Evolutionary conservation across 2,888 invertebrate species (phyloP).

Genomic region (Tryphoninae sp.): DNA sequence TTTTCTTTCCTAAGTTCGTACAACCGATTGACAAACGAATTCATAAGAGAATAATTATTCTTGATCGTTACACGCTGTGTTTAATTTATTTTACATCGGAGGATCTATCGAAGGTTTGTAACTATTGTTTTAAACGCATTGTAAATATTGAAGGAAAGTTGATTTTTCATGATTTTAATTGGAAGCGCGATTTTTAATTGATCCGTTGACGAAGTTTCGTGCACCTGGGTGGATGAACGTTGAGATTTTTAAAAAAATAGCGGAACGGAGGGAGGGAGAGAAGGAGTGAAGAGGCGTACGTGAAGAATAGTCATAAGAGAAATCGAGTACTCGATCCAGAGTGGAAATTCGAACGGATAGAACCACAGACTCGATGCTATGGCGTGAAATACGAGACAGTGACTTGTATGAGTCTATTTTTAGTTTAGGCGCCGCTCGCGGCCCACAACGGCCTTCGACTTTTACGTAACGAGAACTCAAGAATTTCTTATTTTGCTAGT

Average conservation of each 20-base stretch:
- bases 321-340: conserved; percentile 47
- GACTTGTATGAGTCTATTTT: conserved; percentile 73
- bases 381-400: conserved; percentile 73
- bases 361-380: conserved; percentile 46
- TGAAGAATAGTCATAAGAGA: conserved; percentile 48
- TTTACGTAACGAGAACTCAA: conserved; percentile 15
- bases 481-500: conserved; percentile 32
- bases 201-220: conserved; percentile 24
- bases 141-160: too few relatives aligned
- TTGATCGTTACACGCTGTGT: too few relatives aligned
- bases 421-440: conserved; percentile 67
- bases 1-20: too few relatives aligned
- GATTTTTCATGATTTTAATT: too few relatives aligned
- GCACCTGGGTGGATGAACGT: conserved; percentile 53
- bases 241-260: conserved; percentile 3
- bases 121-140: too few relatives aligned
- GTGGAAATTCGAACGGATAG: conserved; percentile 55
- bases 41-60: too few relatives aligned
- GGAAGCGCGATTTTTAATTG: too few relatives aligned
- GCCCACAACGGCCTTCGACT: conserved; percentile 48
- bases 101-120: too few relatives aligned
- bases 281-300: conserved; percentile 3
- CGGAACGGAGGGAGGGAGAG: conserved; percentile 9
- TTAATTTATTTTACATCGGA: too few relatives aligned
- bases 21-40: too few relatives aligned